phyloP scores from a whole-genome alignment of 37 sponge, comb jelly and placozoan genomes.

The Spongilla lacustris region DNA sequence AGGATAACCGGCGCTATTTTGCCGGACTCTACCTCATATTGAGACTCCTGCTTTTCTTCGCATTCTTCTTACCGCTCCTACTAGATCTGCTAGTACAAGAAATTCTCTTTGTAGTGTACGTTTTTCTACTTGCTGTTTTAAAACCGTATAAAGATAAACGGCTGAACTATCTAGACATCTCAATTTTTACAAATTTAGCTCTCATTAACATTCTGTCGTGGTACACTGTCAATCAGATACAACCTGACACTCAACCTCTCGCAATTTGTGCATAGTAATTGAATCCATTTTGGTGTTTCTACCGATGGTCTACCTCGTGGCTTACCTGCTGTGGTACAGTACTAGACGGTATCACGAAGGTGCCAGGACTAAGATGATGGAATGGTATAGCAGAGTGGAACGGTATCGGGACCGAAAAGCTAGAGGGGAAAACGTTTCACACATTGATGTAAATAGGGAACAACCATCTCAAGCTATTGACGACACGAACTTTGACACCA shows the following conservation, averaged over 20 bases:
- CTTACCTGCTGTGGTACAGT: conserved; percentile 16
- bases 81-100: conserved; percentile 3
- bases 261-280: neutral
- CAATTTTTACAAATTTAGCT: conserved; percentile 56
- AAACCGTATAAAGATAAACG: conserved; percentile 45
- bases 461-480: too few relatives aligned
- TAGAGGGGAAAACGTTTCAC: neutral
- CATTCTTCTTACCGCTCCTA: neutral
- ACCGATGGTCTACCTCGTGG: conserved; percentile 42
- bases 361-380: neutral
- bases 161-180: conserved; percentile 47
- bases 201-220: conserved; percentile 39
- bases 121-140: conserved; percentile 21
- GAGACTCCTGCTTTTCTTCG: conserved; percentile 21
- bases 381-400: neutral
- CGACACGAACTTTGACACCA: too few relatives aligned
- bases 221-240: conserved; percentile 6
- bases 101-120: neutral
- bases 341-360: neutral
- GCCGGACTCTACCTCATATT: conserved; percentile 57
- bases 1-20: conserved; percentile 50
- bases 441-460: too few relatives aligned
- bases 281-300: conserved; percentile 22
- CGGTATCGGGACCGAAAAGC: neutral
- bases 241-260: neutral